Percentiles rank a stretch among this genome's conserved stretches.
These are phyloP conservation scores for Gasterosteus aculeatus DNA, from an alignment of 2,113 vertebrate genomes.

Conservation along the genomic window DNA sequence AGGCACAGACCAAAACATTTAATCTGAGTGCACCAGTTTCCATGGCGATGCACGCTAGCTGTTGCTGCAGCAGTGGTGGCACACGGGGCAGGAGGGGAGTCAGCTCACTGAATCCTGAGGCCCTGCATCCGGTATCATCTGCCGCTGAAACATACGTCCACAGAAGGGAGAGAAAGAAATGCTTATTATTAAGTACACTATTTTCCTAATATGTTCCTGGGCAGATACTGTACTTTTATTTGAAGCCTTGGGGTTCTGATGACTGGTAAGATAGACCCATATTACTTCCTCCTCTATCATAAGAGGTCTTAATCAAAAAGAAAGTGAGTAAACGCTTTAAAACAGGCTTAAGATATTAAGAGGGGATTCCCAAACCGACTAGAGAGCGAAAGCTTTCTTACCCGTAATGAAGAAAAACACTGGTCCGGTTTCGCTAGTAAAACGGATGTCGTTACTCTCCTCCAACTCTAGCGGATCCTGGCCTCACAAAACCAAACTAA, in stretches of 20 bases:
- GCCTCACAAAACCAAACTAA: too few relatives aligned
- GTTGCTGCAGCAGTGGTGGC: constrained; percentile 26
- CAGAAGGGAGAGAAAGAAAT: constrained; percentile 8
- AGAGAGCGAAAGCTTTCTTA: too few relatives aligned
- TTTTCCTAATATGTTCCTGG: background rate
- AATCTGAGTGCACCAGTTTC: constrained; percentile 78
- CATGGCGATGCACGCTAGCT: constrained; percentile 69
- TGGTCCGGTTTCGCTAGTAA: too few relatives aligned
- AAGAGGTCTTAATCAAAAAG: too few relatives aligned
- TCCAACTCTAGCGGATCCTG: too few relatives aligned
- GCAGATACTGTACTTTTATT: background rate
- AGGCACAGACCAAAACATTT: constrained; percentile 67
- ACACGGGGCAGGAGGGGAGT: constrained; percentile 14
- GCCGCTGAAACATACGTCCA: constrained; percentile 5
- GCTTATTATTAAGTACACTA: background rate
- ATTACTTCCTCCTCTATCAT: too few relatives aligned
- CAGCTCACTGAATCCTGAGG: constrained; percentile 52
- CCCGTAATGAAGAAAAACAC: too few relatives aligned
- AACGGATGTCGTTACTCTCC: too few relatives aligned
- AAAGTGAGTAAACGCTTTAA: too few relatives aligned
- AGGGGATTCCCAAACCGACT: too few relatives aligned
- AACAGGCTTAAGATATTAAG: too few relatives aligned
- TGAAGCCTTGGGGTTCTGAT: background rate
- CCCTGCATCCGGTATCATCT: constrained; percentile 43
- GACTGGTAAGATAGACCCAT: too few relatives aligned